Percentiles rank a stretch among this genome's conserved stretches.
Evolutionary conservation across 2,888 invertebrate species (phyloP).

Genomic region (Julus scandinavius): DNA sequence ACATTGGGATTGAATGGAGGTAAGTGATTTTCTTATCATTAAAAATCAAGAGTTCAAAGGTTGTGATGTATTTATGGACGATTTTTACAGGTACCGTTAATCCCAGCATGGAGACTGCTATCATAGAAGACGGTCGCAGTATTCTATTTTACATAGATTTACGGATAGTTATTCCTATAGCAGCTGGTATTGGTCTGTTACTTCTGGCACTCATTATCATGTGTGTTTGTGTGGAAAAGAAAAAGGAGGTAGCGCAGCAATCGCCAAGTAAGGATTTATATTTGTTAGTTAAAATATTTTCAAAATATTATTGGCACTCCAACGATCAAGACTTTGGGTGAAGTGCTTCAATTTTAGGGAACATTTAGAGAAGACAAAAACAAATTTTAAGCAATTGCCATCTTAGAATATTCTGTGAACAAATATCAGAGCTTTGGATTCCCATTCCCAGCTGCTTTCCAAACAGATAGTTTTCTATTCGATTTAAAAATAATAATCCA

Average conservation of each 20-base stretch:
- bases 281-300: neutral
- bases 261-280: conserved; percentile 54
- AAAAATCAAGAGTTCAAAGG: neutral
- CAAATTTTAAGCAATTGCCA: too few species aligned
- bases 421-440: neutral
- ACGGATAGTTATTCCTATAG: conserved; percentile 55
- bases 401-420: too few species aligned
- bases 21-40: neutral
- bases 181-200: conserved; percentile 55
- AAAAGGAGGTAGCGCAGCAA: conserved; percentile 55
- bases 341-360: too few species aligned
- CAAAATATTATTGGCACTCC: neutral
- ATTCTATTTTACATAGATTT: conserved; percentile 56
- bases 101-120: conserved; percentile 52
- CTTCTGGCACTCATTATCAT: conserved; percentile 55
- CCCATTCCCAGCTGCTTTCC: neutral
- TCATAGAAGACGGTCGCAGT: conserved; percentile 54
- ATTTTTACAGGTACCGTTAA: conserved; percentile 51
- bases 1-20: conserved; percentile 55
- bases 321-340: neutral
- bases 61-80: neutral
- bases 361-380: too few species aligned
- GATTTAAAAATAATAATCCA: neutral
- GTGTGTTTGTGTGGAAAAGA: conserved; percentile 57
- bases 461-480: neutral